A percentile compares a stretch with the other conserved stretches of the same genome.
Conservation (phyloP, 2,113 vertebrate species). For the Eulacestoma nigropectus region DNA sequence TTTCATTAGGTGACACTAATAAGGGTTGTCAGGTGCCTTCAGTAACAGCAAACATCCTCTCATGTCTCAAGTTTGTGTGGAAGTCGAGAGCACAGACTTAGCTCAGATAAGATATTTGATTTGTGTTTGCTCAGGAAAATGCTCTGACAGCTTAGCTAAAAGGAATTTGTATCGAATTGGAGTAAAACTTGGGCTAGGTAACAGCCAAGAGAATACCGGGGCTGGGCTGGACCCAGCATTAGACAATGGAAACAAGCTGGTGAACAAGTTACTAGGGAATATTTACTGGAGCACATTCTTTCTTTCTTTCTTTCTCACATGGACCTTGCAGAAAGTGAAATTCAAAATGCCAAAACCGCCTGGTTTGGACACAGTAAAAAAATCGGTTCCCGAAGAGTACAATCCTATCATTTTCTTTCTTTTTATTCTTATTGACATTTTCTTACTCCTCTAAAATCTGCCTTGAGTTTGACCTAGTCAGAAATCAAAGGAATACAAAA, state of each 20-base stretch:
- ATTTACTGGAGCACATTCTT: not conserved
- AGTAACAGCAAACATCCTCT: constrained; percentile 8
- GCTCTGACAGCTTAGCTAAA: constrained; percentile 22
- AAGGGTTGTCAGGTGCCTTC: constrained; percentile 7
- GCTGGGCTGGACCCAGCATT: not conserved
- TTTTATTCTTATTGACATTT: not conserved
- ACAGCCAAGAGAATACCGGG: not conserved
- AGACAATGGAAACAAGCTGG: not conserved
- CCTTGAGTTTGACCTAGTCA: not conserved
- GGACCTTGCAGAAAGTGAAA: not conserved
- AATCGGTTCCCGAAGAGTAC: not conserved
- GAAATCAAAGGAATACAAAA: not conserved
- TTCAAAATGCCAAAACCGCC: not conserved
- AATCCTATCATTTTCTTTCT: not conserved
- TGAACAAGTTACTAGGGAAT: not conserved
- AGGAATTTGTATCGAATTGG: constrained; percentile 16
- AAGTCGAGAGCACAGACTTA: constrained; percentile 6
- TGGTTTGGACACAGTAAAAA: not conserved
- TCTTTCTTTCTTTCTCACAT: not conserved
- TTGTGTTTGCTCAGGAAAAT: constrained; percentile 39
- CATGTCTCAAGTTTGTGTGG: not conserved
- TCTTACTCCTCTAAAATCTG: not conserved
- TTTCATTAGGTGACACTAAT: constrained; percentile 27
- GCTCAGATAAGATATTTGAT: not conserved
- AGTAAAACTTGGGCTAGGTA: constrained; percentile 17